A percentile compares a stretch with the other conserved stretches of the same genome.
These are phyloP conservation scores for Rambutsinella grinnellia DNA, from an alignment of 2,888 invertebrate genomes.

Conservation along the genomic window DNA sequence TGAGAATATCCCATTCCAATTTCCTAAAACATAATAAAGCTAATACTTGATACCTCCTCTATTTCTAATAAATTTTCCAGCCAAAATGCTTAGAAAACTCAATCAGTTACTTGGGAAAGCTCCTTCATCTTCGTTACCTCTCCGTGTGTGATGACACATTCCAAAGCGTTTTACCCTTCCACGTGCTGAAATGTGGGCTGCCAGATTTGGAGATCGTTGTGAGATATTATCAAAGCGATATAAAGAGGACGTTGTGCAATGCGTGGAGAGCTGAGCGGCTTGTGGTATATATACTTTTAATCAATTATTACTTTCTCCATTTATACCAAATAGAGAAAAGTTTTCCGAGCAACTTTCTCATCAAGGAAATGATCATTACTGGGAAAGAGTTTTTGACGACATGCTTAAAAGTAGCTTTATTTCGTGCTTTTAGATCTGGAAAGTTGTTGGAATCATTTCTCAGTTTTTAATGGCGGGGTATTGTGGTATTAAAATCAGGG, in stretches of 20 bases:
- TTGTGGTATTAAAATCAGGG: neutral
- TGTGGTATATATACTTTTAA: no score
- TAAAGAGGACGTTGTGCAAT: slow-evolving; percentile 46
- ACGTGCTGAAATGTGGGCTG: slow-evolving; percentile 52
- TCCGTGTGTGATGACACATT: slow-evolving; percentile 57
- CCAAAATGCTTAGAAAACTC: slow-evolving; percentile 57
- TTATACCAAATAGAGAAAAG: neutral
- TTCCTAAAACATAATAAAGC: neutral
- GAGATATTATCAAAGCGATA: slow-evolving; percentile 50
- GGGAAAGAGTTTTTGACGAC: no score
- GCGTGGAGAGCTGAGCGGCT: slow-evolving; percentile 54
- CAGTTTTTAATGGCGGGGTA: no score
- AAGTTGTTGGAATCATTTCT: no score
- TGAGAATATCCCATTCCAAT: neutral
- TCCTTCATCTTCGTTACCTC: slow-evolving; percentile 45
- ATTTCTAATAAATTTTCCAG: slow-evolving; percentile 14
- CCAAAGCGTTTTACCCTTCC: slow-evolving; percentile 56
- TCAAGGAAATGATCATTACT: no score
- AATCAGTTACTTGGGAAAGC: slow-evolving; percentile 48
- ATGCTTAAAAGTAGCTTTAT: no score
- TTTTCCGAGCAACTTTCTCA: no score
- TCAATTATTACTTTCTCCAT: slow-evolving; percentile 1
- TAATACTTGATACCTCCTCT: neutral
- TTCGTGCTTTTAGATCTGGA: no score
- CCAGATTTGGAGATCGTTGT: slow-evolving; percentile 55